These are phyloP conservation scores for Bradypodion pumilum DNA, from an alignment of 2,797 vertebrate genomes.

Conservation along the genomic window DNA sequence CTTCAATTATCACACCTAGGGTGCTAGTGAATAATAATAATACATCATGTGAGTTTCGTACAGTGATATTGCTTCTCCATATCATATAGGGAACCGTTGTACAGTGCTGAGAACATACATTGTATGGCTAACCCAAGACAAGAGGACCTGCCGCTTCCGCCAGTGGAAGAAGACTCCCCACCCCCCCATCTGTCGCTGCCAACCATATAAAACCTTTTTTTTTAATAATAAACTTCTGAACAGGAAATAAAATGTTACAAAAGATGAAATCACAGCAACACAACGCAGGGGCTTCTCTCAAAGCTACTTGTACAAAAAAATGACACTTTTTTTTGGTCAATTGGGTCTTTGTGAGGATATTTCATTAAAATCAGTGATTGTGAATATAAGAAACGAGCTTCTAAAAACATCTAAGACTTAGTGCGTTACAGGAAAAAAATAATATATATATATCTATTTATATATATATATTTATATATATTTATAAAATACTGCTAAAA, in stretches of 20 bases:
- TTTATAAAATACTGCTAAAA: slow-evolving; percentile 85
- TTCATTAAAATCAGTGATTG: slow-evolving; percentile 75
- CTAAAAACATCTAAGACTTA: slow-evolving; percentile 84
- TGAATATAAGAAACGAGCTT: slow-evolving; percentile 79
- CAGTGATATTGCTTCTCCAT: slow-evolving; percentile 99
- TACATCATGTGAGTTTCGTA: slow-evolving; percentile 97
- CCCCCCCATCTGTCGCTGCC: slow-evolving; percentile 70
- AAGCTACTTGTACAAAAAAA: slow-evolving; percentile 80
- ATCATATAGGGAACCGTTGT: slow-evolving; percentile 98
- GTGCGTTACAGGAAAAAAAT: slow-evolving; percentile 79
- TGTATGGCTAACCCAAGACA: slow-evolving; percentile 88
- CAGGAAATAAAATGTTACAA: slow-evolving; percentile 81
- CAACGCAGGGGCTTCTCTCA: slow-evolving; percentile 79
- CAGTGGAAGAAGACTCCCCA: slow-evolving; percentile 76
- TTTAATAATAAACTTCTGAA: slow-evolving; percentile 76
- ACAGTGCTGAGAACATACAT: slow-evolving; percentile 99
- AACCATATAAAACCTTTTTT: slow-evolving; percentile 78
- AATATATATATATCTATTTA: slow-evolving; percentile 39
- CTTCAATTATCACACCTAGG: slow-evolving; percentile 99
- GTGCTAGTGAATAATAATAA: slow-evolving; percentile 98
- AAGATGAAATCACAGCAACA: slow-evolving; percentile 82
- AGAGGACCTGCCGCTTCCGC: slow-evolving; percentile 75
- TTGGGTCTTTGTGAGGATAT: slow-evolving; percentile 79
- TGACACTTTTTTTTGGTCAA: slow-evolving; percentile 80
- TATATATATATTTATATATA: slow-evolving; percentile 31